Conservation (phyloP, 2,113 vertebrate genomes). For the Carassius gibelio region DNA sequence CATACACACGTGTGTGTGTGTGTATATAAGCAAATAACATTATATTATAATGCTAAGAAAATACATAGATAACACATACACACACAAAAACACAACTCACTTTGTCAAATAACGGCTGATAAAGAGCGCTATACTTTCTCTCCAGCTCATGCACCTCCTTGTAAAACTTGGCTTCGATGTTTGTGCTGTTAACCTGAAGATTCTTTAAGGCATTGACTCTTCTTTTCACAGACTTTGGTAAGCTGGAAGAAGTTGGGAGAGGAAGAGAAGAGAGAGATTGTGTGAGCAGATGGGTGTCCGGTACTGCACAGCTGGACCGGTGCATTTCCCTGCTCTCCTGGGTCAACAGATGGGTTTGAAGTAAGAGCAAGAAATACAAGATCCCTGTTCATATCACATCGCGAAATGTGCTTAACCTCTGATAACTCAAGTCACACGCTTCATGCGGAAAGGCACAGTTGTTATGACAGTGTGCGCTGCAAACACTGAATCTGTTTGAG, state of each 20-base stretch:
- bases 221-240: slow-evolving; percentile 82
- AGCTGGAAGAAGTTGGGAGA: slow-evolving; percentile 59
- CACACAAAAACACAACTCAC: slow-evolving; percentile 59
- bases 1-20: no score
- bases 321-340: slow-evolving; percentile 36
- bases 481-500: neutral
- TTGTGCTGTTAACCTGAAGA: slow-evolving; percentile 83
- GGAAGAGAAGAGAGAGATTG: neutral
- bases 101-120: slow-evolving; percentile 86
- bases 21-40: no score
- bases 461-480: neutral
- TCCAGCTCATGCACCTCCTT: slow-evolving; percentile 87
- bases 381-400: neutral
- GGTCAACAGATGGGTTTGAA: neutral
- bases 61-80: neutral
- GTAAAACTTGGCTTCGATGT: slow-evolving; percentile 88
- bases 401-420: neutral
- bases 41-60: no score
- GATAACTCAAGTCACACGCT: neutral
- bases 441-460: neutral
- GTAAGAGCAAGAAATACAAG: neutral
- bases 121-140: slow-evolving; percentile 83
- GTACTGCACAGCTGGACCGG: slow-evolving; percentile 36
- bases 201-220: slow-evolving; percentile 85
- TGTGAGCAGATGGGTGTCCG: slow-evolving; percentile 32